phyloP scores from a whole-genome alignment of 2,797 vertebrate genomes.

The Hapalemur alaotrensis region DNA sequence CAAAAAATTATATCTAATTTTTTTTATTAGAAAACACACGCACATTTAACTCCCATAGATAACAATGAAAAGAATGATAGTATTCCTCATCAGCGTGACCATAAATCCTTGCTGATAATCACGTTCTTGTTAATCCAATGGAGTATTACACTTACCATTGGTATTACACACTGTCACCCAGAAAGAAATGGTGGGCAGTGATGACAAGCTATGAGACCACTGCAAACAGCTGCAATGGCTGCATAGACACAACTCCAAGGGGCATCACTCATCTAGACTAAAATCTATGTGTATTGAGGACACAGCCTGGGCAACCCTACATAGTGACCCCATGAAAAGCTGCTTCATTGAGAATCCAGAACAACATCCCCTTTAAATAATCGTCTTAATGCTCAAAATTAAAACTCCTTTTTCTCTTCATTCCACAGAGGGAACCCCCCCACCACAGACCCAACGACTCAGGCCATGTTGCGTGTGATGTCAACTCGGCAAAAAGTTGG shows the following conservation, averaged over 20 bases:
- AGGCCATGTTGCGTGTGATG: constrained; percentile 61
- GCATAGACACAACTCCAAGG: not conserved
- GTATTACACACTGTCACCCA: not conserved
- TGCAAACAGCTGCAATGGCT: not conserved
- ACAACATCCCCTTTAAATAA: not conserved
- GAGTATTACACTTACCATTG: not conserved
- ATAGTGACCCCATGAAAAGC: not conserved
- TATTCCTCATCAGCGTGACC: not conserved
- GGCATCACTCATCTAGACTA: not conserved
- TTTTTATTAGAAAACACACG: not conserved
- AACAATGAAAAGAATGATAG: not conserved
- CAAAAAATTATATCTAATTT: not conserved
- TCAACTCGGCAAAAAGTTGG: constrained; percentile 79
- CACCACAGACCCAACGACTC: constrained; percentile 17
- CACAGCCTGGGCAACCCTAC: not conserved
- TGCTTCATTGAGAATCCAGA: not conserved
- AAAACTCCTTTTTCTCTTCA: constrained; percentile 10
- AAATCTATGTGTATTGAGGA: not conserved
- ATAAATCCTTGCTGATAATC: not conserved
- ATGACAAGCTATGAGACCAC: not conserved
- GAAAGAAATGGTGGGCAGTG: not conserved
- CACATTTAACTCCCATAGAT: not conserved
- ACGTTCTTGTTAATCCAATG: not conserved
- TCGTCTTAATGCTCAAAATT: not conserved
- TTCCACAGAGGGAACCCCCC: not conserved